phyloP scores from a whole-genome alignment of 2,888 invertebrate genomes.

The Andrena marginata region DNA sequence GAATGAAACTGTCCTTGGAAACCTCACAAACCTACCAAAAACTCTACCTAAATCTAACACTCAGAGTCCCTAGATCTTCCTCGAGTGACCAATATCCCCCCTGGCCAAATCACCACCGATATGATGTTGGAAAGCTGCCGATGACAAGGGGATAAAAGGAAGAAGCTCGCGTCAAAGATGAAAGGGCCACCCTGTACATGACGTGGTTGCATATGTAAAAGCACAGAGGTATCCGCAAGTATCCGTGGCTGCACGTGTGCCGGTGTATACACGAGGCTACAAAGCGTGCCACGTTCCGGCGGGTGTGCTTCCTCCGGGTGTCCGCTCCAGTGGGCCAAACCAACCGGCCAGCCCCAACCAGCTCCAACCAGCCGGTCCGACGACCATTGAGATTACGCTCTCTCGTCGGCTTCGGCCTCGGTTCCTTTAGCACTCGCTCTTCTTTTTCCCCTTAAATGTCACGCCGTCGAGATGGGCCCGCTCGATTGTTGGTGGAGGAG shows the following conservation, averaged over 20 bases:
- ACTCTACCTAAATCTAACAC: not conserved
- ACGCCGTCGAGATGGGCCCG: conserved; percentile 63
- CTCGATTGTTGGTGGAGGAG: conserved; percentile 40
- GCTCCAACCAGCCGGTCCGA: conserved; percentile 71
- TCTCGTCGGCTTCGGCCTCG: conserved; percentile 65
- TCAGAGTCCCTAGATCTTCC: not conserved
- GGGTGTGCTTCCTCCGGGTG: conserved; percentile 85
- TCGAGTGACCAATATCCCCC: not conserved
- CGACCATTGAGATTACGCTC: conserved; percentile 77
- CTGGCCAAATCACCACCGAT: not conserved
- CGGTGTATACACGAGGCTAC: conserved; percentile 76
- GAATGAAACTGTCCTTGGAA: no score
- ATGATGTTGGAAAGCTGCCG: not conserved
- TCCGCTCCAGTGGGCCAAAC: conserved; percentile 85
- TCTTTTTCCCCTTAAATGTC: conserved; percentile 71
- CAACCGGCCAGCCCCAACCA: conserved; percentile 77
- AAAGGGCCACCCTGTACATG: conserved; percentile 57
- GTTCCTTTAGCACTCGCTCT: conserved; percentile 46
- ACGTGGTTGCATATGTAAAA: conserved; percentile 47
- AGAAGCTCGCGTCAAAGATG: conserved; percentile 6
- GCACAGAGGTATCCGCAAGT: conserved; percentile 53
- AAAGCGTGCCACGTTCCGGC: conserved; percentile 84
- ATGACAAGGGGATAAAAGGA: not conserved
- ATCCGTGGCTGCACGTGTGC: conserved; percentile 68
- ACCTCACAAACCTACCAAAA: no score